Percentiles rank a stretch among this genome's conserved stretches.
Conservation (phyloP, 2,888 invertebrate genomes). For the Octodonta nipae region DNA sequence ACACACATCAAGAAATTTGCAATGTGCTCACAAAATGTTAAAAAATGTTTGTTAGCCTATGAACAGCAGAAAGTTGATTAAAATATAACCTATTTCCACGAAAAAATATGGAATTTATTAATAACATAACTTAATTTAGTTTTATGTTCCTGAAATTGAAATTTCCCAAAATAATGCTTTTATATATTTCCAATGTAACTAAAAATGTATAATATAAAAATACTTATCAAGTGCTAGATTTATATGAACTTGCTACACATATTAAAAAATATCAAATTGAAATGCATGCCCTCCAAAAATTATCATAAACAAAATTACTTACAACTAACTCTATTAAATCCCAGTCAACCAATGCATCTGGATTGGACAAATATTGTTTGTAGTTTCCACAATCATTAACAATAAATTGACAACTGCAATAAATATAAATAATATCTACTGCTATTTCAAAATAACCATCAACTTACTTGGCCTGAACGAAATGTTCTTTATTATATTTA, state of each 20-base stretch:
- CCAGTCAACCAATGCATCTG: slow-evolving; percentile 86
- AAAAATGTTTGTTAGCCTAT: no score
- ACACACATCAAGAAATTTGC: no score
- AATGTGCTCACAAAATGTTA: no score
- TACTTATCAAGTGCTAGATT: background rate
- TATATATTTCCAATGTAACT: no score
- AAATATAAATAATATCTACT: background rate
- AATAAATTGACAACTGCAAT: slow-evolving; percentile 83
- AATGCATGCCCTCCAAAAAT: no score
- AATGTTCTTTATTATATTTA: slow-evolving; percentile 85
- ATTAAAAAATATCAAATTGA: no score
- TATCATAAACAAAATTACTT: slow-evolving; percentile 32
- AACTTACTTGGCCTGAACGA: slow-evolving; percentile 87
- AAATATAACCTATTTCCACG: no score
- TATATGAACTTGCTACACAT: slow-evolving; percentile 1
- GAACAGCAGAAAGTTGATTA: no score
- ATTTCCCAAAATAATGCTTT: no score
- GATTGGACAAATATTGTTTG: slow-evolving; percentile 61
- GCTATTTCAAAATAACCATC: background rate
- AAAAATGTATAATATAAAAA: background rate
- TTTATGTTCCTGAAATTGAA: no score
- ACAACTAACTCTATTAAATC: slow-evolving; percentile 85
- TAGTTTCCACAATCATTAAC: slow-evolving; percentile 73
- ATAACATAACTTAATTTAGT: no score
- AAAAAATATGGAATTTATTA: no score